Conservation (phyloP, 2,797 vertebrate genomes). For the Pangasius djambal region DNA sequence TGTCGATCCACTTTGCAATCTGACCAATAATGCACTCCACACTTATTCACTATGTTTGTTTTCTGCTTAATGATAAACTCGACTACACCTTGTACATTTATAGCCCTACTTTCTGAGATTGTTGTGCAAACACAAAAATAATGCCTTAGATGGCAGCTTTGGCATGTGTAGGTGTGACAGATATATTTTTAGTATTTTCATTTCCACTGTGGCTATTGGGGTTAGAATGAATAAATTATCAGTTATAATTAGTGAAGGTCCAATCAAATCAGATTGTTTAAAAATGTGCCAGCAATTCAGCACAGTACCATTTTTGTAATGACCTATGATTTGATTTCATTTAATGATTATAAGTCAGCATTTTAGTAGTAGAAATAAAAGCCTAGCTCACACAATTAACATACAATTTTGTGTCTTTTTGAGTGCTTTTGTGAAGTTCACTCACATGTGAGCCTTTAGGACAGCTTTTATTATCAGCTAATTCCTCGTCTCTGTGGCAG, state of each 20-base stretch:
- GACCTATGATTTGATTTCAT: neutral
- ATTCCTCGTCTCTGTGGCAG: neutral
- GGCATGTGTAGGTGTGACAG: neutral
- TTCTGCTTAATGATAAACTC: slow-evolving; percentile 7
- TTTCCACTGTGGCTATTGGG: no score
- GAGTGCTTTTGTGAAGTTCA: neutral
- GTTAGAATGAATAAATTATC: neutral
- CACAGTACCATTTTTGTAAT: neutral
- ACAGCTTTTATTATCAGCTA: slow-evolving; percentile 4
- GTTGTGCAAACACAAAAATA: neutral
- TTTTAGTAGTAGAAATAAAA: neutral
- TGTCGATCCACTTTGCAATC: slow-evolving; percentile 14
- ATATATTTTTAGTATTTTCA: neutral
- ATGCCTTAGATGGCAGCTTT: neutral
- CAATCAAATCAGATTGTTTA: neutral
- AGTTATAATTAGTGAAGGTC: neutral
- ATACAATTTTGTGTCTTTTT: neutral
- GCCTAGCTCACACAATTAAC: neutral
- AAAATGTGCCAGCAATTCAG: neutral
- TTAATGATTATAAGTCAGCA: neutral
- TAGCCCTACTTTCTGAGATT: no score
- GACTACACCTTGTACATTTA: neutral
- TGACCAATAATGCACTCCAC: neutral
- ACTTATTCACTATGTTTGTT: slow-evolving; percentile 7
- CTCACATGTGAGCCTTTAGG: neutral